Percentiles rank a stretch among this genome's conserved stretches.
phyloP scores from a whole-genome alignment of 2,797 vertebrate species.

The Simalia tracyae region DNA sequence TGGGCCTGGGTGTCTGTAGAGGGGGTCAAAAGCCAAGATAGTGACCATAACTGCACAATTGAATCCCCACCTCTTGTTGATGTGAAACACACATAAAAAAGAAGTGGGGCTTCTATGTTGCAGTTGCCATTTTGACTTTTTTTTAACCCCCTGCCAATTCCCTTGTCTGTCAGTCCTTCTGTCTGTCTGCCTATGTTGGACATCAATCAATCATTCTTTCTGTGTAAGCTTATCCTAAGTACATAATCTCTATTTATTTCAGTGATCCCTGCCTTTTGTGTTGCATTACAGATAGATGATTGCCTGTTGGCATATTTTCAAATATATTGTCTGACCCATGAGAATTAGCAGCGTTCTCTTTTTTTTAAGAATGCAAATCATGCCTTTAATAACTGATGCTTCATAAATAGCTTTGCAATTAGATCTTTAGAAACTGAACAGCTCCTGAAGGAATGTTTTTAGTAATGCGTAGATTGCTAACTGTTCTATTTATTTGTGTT shows the following conservation, averaged over 20 bases:
- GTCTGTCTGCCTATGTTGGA: not conserved
- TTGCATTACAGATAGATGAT: not conserved
- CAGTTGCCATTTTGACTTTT: not conserved
- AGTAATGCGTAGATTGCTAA: not conserved
- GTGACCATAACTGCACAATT: not conserved
- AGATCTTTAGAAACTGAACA: not conserved
- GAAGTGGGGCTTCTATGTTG: not conserved
- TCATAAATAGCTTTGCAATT: not conserved
- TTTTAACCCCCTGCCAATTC: not conserved
- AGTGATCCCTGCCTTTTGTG: not conserved
- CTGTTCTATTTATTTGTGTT: not conserved
- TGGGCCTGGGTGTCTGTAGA: not conserved
- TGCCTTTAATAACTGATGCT: not conserved
- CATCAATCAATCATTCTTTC: not conserved
- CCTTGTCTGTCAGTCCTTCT: not conserved
- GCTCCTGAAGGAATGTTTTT: not conserved
- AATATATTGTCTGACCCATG: not conserved
- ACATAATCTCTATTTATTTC: not conserved
- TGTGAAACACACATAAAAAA: not conserved
- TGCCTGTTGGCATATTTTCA: not conserved
- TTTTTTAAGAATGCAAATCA: not conserved
- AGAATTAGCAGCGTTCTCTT: not conserved
- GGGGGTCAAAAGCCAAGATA: not conserved
- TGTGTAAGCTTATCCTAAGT: not conserved
- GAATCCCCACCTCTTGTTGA: not conserved